phyloP scores from a whole-genome alignment of 1,140 invertebrate genomes.

The Cepaea nemoralis region DNA sequence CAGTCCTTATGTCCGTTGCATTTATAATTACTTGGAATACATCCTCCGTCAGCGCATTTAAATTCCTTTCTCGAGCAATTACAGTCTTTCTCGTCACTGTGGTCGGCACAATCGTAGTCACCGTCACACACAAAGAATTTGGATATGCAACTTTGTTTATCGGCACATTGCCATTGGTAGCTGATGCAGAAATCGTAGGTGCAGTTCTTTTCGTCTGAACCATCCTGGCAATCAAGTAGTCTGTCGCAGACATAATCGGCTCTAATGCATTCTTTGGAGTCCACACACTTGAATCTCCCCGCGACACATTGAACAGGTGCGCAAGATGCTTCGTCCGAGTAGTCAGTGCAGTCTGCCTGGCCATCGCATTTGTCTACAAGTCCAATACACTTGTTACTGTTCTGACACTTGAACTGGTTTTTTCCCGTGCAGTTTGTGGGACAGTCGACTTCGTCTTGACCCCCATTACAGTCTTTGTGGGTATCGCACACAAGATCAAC shows the following conservation, averaged over 20 bases:
- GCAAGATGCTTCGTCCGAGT: no score
- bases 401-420: background rate
- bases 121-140: constrained; percentile 40
- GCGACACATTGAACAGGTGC: no score
- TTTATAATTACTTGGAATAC: constrained; percentile 72
- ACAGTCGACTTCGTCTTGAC: background rate
- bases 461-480: background rate
- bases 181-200: constrained; percentile 40
- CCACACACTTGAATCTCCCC: no score
- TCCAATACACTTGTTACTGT: constrained; percentile 42
- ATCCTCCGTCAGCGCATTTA: constrained; percentile 82
- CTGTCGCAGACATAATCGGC: constrained; percentile 53
- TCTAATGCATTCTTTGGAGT: no score
- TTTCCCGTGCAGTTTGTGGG: no score
- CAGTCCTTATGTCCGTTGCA: constrained; percentile 73
- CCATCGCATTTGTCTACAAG: no score
- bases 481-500: no score
- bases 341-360: no score
- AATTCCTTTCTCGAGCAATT: constrained; percentile 81
- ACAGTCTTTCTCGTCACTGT: constrained; percentile 47
- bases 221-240: constrained; percentile 51
- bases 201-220: constrained; percentile 51
- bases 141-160: background rate
- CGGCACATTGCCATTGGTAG: constrained; percentile 41
- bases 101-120: constrained; percentile 44